These are phyloP conservation scores for Sesamia inferens DNA, from an alignment of 2,888 invertebrate genomes.

Conservation along the genomic window DNA sequence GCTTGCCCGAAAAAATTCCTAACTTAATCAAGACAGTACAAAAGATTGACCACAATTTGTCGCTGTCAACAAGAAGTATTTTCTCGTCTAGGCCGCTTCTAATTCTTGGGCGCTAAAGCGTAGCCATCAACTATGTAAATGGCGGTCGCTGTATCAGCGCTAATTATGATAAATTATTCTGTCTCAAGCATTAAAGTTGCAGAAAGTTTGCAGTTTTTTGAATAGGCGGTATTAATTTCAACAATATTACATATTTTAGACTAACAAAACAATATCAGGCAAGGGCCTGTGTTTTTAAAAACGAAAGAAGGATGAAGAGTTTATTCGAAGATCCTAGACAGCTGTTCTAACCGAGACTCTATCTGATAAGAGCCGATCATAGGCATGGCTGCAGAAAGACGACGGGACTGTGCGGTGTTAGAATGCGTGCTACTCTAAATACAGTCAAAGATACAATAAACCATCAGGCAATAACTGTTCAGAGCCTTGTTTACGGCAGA, in stretches of 20 bases:
- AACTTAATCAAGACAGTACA: slow-evolving; percentile 28
- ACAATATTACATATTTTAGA: slow-evolving; percentile 1
- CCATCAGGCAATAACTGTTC: slow-evolving; percentile 97
- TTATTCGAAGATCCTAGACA: too few relatives aligned
- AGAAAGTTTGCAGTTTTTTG: slow-evolving; percentile 15
- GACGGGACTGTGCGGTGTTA: neutral
- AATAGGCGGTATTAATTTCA: neutral
- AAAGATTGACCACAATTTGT: slow-evolving; percentile 47
- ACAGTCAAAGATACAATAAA: slow-evolving; percentile 88
- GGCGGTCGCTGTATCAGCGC: slow-evolving; percentile 42
- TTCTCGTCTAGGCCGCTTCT: slow-evolving; percentile 37
- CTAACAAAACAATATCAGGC: neutral
- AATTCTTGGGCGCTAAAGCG: slow-evolving; percentile 49
- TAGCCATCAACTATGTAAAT: slow-evolving; percentile 59
- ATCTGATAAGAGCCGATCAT: neutral
- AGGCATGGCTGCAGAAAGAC: neutral
- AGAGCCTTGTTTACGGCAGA: slow-evolving; percentile 11
- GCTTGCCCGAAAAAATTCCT: slow-evolving; percentile 16
- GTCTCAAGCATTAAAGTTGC: slow-evolving; percentile 23
- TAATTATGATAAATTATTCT: slow-evolving; percentile 62
- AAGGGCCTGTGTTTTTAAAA: neutral
- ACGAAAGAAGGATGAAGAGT: neutral
- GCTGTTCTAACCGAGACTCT: too few relatives aligned
- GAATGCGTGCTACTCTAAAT: neutral
- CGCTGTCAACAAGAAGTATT: slow-evolving; percentile 35